Base-by-base conservation (phyloP, 2,113 vertebrate genomes). In the Brachypodius melanocephalos region DNA sequence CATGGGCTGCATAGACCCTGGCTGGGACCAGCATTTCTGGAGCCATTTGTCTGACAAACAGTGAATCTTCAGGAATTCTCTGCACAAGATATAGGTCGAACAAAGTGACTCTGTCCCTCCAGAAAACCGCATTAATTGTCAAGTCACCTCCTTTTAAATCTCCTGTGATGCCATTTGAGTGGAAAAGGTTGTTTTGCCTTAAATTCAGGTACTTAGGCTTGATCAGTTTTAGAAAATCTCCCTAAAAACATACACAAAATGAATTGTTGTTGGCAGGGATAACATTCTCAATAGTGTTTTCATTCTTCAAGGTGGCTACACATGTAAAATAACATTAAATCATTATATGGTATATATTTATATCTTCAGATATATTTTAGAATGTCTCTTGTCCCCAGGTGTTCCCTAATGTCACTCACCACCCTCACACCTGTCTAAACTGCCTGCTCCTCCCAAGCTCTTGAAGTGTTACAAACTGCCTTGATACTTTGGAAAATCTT, bases 21-120 rank as follows among this genome's bases (percentile, higher is more conserved):
- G 10, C 45, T 71, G 8, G 20, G 34, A 48, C 14, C n/a, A 17
- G 13, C 17, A 9, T 52, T 73, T 69, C 49, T 49, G 32, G 25
- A 74, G 25, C 5, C 0, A 2, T 48, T 45, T 5, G 2, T 38
- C 3, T 38, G 54, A 34, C 54, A 16, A 15, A 34, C 11, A 51
- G 38, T 12, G 17, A 62, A 54, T 29, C 57, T 61, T 38, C 6
- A 8, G 24, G 43, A 65, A 48, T 68, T 54, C 78, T 59, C 42
- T 74, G 55, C 38, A 12, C n/a, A 43, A 80, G 21, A n/a, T 3
- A n/a, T 11, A 49, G 16, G 6, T 32, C 77, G 42, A 45, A 42
- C 31, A 11, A 29, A 62, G 38, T 6, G 13, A 74, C 32, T 14
- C 12, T 5, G 32, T 45, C 24, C 38, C 42, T 84, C 61, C 65